Conservation (phyloP, 30 jellyfish, hydroid and myxozoan genomes). For the Cassiopea xamachana region DNA sequence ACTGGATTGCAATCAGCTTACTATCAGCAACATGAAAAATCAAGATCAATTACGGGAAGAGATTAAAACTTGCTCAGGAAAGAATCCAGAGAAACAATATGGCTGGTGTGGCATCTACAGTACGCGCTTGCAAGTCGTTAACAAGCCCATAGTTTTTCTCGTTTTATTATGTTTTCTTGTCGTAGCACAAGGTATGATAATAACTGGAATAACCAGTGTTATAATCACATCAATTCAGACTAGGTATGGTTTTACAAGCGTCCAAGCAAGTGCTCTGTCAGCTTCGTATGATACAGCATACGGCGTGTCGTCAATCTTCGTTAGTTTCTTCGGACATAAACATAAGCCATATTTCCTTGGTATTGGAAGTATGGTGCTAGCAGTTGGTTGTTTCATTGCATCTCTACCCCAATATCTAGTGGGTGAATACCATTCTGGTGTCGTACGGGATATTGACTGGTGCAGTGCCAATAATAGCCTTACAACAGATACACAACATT, state of each 20-base stretch:
- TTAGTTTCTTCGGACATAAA: constrained; percentile 85
- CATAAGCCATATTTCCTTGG: constrained; percentile 88
- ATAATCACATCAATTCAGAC: constrained; percentile 88
- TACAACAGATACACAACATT: constrained; percentile 6
- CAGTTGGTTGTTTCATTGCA: constrained; percentile 78
- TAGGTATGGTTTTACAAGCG: constrained; percentile 88
- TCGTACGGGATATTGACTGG: constrained; percentile 74
- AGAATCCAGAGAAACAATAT: constrained; percentile 68
- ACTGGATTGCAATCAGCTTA: background rate
- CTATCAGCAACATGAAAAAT: background rate
- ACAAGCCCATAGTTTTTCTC: constrained; percentile 80
- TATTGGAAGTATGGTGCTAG: constrained; percentile 78
- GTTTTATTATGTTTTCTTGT: constrained; percentile 57
- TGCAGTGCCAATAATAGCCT: constrained; percentile 44
- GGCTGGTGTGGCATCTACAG: constrained; percentile 78
- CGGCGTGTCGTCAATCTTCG: constrained; percentile 79
- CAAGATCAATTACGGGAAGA: background rate
- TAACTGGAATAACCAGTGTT: constrained; percentile 86
- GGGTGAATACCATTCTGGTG: constrained; percentile 88
- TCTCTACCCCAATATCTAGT: constrained; percentile 83
- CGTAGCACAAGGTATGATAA: constrained; percentile 90
- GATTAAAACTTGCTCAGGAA: background rate
- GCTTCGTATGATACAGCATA: constrained; percentile 91
- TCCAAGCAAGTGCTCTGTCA: constrained; percentile 76
- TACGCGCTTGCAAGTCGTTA: constrained; percentile 65